phyloP scores from a whole-genome alignment of 1,140 invertebrate genomes.

The Leptinotarsa texana region DNA sequence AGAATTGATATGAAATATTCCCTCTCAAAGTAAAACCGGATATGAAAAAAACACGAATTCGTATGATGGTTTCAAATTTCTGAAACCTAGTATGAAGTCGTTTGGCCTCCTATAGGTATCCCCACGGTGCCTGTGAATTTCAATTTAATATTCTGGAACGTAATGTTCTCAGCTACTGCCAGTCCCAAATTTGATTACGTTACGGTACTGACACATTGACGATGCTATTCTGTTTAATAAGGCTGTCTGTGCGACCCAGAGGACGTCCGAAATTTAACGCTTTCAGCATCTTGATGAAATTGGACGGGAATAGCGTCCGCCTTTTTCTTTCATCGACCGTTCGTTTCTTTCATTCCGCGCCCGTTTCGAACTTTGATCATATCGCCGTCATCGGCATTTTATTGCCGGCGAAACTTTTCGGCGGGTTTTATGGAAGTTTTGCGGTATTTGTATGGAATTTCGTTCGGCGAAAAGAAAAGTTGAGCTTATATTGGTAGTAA shows the following conservation, averaged over 20 bases:
- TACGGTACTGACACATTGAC: background rate
- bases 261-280: background rate
- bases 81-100: background rate
- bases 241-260: background rate
- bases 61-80: background rate
- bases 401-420: background rate
- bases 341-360: background rate
- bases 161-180: background rate
- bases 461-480: background rate
- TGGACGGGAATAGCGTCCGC: background rate
- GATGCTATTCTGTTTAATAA: background rate
- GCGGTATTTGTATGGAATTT: background rate
- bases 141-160: background rate
- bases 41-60: background rate
- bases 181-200: background rate
- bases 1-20: background rate
- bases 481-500: background rate
- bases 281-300: conserved; percentile 1
- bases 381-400: background rate
- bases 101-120: background rate
- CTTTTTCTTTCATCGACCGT: background rate
- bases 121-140: background rate
- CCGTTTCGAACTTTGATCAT: background rate
- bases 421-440: background rate
- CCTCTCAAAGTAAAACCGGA: background rate